phyloP scores from a whole-genome alignment of 2,888 invertebrate genomes.

The Subacronicta megacephala region DNA sequence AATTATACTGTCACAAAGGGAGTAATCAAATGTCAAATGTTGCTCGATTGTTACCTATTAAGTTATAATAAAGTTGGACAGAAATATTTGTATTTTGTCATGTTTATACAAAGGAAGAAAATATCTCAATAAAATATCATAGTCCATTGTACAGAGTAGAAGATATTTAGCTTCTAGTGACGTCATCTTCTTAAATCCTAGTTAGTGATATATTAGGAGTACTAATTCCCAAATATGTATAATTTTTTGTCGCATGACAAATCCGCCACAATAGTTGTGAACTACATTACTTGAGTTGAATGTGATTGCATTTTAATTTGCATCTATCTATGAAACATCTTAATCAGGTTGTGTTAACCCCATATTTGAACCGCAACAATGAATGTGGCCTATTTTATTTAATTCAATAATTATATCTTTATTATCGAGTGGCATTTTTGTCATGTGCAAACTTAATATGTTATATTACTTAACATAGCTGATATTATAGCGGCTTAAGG shows the following conservation, averaged over 20 bases:
- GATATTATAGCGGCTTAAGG: constrained; percentile 86
- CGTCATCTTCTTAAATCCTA: constrained; percentile 83
- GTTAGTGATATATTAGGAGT: constrained; percentile 83
- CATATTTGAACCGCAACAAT: constrained; percentile 79
- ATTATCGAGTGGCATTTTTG: constrained; percentile 75
- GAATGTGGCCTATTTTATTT: constrained; percentile 86
- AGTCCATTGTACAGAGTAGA: constrained; percentile 88
- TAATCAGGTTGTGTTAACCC: constrained; percentile 81
- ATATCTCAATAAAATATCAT: constrained; percentile 88
- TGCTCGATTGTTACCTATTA: constrained; percentile 88
- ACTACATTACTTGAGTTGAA: constrained; percentile 67
- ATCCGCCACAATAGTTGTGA: constrained; percentile 72
- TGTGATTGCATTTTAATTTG: too few species aligned
- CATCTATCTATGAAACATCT: constrained; percentile 56
- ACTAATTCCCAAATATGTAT: constrained; percentile 84
- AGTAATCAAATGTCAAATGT: constrained; percentile 82
- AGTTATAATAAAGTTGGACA: constrained; percentile 83
- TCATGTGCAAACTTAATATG: constrained; percentile 80
- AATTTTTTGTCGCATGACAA: constrained; percentile 80
- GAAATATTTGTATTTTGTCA: constrained; percentile 88
- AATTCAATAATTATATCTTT: constrained; percentile 65
- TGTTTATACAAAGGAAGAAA: constrained; percentile 86
- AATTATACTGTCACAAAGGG: constrained; percentile 84
- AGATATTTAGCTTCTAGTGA: constrained; percentile 84
- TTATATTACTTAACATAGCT: constrained; percentile 85